Conservation (phyloP, 1,140 invertebrate species). For the Pseudomyrmex sp. region DNA sequence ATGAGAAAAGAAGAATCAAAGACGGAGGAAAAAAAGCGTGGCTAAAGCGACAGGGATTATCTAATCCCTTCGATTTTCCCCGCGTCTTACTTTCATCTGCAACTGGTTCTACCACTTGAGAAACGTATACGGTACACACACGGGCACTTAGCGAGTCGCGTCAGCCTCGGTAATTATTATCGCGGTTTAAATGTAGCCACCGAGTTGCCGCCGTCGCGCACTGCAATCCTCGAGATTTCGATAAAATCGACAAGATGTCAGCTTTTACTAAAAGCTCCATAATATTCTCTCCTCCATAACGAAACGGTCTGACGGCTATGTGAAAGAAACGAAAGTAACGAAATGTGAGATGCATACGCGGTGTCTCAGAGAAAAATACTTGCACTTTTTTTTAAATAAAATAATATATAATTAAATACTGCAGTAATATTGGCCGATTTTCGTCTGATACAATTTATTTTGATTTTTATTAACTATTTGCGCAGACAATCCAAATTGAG, state of each 20-base stretch:
- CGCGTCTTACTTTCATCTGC: constrained; percentile 61
- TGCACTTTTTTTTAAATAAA: too few relatives aligned
- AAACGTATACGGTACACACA: constrained; percentile 11
- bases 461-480: too few relatives aligned
- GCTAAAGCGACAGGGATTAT: constrained; percentile 54
- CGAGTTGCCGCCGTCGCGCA: background rate
- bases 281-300: background rate
- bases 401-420: too few relatives aligned
- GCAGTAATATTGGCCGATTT: too few relatives aligned
- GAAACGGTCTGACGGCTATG: background rate
- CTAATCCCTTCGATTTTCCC: constrained; percentile 66
- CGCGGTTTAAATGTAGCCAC: constrained; percentile 36
- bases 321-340: background rate
- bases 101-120: constrained; percentile 63
- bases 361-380: background rate
- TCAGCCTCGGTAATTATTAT: constrained; percentile 61
- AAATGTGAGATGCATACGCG: background rate
- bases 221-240: constrained; percentile 5
- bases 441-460: too few relatives aligned
- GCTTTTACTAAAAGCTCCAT: background rate
- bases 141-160: constrained; percentile 35
- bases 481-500: too few relatives aligned
- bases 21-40: constrained; percentile 14
- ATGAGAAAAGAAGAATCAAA: background rate
- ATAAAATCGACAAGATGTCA: constrained; percentile 29